Conservation (phyloP, 2,797 vertebrate species). For the Carcharodon carcharias region DNA sequence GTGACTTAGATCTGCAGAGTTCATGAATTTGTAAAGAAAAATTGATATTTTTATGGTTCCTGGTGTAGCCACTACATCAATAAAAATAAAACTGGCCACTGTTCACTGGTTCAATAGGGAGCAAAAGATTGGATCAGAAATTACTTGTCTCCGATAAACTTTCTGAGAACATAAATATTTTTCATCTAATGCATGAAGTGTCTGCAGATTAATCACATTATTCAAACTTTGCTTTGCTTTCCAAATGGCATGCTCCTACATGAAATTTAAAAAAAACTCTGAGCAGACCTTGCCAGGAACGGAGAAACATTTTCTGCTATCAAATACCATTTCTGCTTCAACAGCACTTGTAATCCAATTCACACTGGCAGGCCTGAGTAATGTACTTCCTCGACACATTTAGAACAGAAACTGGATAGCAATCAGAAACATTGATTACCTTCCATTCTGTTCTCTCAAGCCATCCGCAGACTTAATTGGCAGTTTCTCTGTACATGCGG, state of each 20-base stretch:
- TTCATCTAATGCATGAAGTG: not conserved
- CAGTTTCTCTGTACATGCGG: not conserved
- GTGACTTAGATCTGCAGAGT: not conserved
- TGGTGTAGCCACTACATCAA: not conserved
- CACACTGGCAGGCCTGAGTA: constrained; percentile 37
- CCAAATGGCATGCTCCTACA: constrained; percentile 29
- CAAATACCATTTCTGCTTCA: constrained; percentile 31
- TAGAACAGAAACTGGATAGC: constrained; percentile 37
- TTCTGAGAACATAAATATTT: constrained; percentile 15
- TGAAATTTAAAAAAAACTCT: constrained; percentile 33
- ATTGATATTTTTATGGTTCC: not conserved
- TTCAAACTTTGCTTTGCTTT: not conserved
- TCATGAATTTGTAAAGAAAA: not conserved
- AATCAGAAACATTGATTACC: constrained; percentile 40
- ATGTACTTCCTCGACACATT: constrained; percentile 34
- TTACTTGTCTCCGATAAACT: constrained; percentile 9
- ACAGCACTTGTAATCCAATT: constrained; percentile 40
- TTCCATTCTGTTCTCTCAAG: constrained; percentile 35
- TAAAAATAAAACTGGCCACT: not conserved
- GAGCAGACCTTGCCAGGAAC: not conserved
- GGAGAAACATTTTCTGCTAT: constrained; percentile 35
- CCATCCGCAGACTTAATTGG: constrained; percentile 6
- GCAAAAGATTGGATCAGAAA: not conserved
- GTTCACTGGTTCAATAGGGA: not conserved
- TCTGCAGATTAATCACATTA: constrained; percentile 10